Conservation (phyloP, 2,113 vertebrate genomes). For the Ancistrus triradiatus region DNA sequence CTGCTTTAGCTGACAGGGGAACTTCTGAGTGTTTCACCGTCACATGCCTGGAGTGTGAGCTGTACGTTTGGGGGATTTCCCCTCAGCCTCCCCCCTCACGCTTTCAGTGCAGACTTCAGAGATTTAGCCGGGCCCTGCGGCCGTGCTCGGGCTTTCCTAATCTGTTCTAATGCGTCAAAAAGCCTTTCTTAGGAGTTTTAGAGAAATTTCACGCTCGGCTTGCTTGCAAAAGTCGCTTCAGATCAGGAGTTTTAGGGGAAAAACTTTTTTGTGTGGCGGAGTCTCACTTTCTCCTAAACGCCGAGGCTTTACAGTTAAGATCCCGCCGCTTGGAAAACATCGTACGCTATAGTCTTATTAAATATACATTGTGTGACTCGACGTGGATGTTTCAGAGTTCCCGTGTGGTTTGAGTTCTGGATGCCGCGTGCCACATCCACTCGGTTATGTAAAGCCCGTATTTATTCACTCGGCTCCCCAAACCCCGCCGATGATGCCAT, state of each 20-base stretch:
- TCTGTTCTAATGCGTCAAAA: slow-evolving; percentile 73
- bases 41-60: slow-evolving; percentile 49
- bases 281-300: slow-evolving; percentile 1
- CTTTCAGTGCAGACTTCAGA: slow-evolving; percentile 72
- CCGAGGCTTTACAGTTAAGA: slow-evolving; percentile 14
- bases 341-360: too few species aligned
- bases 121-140: slow-evolving; percentile 61
- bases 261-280: slow-evolving; percentile 49
- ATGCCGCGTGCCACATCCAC: too few species aligned
- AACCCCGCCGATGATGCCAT: too few species aligned
- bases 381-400: too few species aligned
- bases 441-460: too few species aligned
- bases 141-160: slow-evolving; percentile 66
- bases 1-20: slow-evolving; percentile 17
- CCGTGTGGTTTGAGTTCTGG: too few species aligned
- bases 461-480: too few species aligned
- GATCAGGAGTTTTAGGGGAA: slow-evolving; percentile 53
- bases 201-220: slow-evolving; percentile 69
- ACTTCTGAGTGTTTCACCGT: slow-evolving; percentile 49
- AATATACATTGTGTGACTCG: too few species aligned
- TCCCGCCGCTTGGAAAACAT: slow-evolving; percentile 10
- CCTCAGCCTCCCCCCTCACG: slow-evolving; percentile 20
- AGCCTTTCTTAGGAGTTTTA: slow-evolving; percentile 64
- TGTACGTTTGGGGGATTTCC: slow-evolving; percentile 41
- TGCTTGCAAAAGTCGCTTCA: slow-evolving; percentile 67